Evolutionary conservation across 2,797 vertebrate species (phyloP), one percentile per base, ranked within the genome.

Genomic region (Carapus acus): DNA sequence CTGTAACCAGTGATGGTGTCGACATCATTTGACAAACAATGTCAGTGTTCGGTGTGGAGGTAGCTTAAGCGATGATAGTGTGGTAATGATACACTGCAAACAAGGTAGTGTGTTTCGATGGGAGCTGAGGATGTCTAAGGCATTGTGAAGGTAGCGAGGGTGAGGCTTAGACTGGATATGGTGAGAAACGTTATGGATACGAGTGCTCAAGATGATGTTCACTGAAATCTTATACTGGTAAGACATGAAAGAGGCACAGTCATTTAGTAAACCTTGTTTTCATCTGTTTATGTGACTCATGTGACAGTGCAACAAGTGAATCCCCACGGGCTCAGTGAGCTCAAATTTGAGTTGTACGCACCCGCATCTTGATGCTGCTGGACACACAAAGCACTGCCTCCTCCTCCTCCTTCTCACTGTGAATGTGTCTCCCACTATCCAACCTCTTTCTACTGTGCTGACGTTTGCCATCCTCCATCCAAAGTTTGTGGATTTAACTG

Each of bases 401-500:
- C 83, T 80, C 81, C 82, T 33, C 31, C 31, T 27, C 24, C 24
- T n/a, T 81, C 75, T 79, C 66, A 33, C 38, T 77, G 65, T 73
- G 74, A 79, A 63, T 74, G 42, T 61, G 62, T 80, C 56, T 71
- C 65, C 45, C 45, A 68, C 72, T 81, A 81, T 81, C 85, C 85
- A 81, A 80, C 83, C 73, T 79, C 67, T 65, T 54, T 43, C 46
- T 57, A 67, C 65, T 52, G 69, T 71, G 67, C 65, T 77, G 78
- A 79, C 78, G 59, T 72, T 76, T 68, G 63, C 74, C 58, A 57
- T 78, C 61, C 55, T 36, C 60, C 57, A 37, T 54, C 55, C 71
- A 76, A 73, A 76, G 67, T 81, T 80, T 71, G 54, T 54, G 58
- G 54, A 66, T 71, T 49, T 46, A 58, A 74, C 69, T 58, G 69